Percentiles rank a stretch among this genome's conserved stretches.
phyloP scores from a whole-genome alignment of 1,140 invertebrate species.

The Drosophila suzukii region DNA sequence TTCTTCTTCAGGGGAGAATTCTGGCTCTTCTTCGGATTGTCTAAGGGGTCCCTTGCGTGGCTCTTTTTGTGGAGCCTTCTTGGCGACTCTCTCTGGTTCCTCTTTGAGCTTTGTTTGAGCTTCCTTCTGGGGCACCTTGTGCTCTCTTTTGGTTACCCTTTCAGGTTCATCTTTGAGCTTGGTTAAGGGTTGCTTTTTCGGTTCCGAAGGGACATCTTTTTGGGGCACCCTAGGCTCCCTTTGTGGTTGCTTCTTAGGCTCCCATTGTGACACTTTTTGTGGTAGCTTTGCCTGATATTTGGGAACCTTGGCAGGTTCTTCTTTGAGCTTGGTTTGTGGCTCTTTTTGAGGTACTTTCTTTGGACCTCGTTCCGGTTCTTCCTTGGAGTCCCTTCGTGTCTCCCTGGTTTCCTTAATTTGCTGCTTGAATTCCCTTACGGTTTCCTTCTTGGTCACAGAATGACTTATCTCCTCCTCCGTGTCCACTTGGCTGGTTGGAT shows the following conservation, averaged over 20 bases:
- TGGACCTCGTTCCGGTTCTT: neutral
- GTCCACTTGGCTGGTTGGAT: slow-evolving; percentile 4
- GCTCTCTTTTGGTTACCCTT: neutral
- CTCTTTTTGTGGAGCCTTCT: neutral
- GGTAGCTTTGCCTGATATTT: slow-evolving; percentile 8
- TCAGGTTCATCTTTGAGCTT: slow-evolving; percentile 17
- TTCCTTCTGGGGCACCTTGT: neutral
- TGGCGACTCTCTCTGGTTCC: neutral
- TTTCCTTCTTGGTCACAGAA: slow-evolving; percentile 8
- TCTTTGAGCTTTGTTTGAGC: slow-evolving; percentile 3
- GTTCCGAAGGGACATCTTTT: neutral
- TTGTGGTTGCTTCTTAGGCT: slow-evolving; percentile 17
- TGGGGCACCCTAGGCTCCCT: neutral
- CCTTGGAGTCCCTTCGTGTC: slow-evolving; percentile 11
- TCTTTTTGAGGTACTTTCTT: slow-evolving; percentile 3
- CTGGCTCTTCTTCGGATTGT: slow-evolving; percentile 22
- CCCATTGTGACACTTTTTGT: slow-evolving; percentile 13
- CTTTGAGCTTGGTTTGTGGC: slow-evolving; percentile 3
- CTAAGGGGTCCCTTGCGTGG: neutral
- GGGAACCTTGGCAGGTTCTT: slow-evolving; percentile 9
- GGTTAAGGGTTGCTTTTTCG: neutral
- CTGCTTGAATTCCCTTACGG: slow-evolving; percentile 1
- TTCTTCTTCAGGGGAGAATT: slow-evolving; percentile 21
- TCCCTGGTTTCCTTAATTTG: slow-evolving; percentile 21
- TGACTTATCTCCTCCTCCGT: slow-evolving; percentile 14